Evolutionary conservation across 2,113 vertebrate species (phyloP).

Genomic region (Pterocles orientalis): DNA sequence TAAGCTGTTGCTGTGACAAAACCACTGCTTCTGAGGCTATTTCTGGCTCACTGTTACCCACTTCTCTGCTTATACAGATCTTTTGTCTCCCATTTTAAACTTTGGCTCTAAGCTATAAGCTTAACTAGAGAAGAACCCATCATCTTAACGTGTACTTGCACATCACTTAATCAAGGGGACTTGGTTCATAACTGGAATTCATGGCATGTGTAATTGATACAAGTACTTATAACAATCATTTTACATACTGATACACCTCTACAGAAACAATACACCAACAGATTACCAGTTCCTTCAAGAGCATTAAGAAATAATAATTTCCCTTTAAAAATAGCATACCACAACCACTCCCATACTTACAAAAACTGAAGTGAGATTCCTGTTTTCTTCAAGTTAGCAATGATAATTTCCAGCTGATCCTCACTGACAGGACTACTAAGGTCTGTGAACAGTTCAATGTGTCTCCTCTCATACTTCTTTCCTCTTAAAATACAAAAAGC

Average conservation of each 20-base stretch:
- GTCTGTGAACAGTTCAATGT: constrained; percentile 89
- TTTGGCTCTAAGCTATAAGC: not conserved
- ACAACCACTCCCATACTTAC: constrained; percentile 78
- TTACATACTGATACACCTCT: not conserved
- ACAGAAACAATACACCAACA: not conserved
- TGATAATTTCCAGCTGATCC: constrained; percentile 88
- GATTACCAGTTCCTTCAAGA: not conserved
- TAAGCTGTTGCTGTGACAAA: not conserved
- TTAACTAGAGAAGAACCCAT: not conserved
- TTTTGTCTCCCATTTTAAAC: not conserved
- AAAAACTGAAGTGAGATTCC: constrained; percentile 91
- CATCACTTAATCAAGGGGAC: not conserved
- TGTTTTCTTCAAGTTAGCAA: constrained; percentile 84
- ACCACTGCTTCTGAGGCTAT: not conserved
- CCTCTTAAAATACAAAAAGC: constrained; percentile 76
- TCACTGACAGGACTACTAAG: constrained; percentile 82
- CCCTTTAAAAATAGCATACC: not conserved
- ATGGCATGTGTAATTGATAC: not conserved
- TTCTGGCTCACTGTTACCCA: not conserved
- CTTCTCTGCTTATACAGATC: not conserved
- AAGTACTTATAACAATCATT: not conserved
- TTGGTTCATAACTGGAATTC: not conserved
- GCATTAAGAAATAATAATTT: not conserved
- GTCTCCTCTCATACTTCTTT: constrained; percentile 86
- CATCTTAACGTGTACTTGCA: not conserved